Percentiles rank a stretch among this genome's conserved stretches.
Conservation (phyloP, 2,113 vertebrate genomes). For the Zosterops pallidus region DNA sequence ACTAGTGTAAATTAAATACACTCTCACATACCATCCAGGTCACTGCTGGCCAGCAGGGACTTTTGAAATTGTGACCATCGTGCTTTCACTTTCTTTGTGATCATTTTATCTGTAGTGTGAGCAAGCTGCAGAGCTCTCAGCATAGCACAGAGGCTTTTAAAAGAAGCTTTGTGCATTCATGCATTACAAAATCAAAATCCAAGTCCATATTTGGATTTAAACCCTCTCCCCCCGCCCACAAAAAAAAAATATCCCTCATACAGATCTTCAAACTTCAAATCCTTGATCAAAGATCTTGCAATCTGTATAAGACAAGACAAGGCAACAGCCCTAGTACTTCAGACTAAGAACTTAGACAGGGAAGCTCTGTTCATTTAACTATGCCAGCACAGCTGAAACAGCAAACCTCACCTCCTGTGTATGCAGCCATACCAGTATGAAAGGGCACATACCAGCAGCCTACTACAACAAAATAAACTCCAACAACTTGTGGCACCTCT, state of each 20-base stretch:
- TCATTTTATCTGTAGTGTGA: neutral
- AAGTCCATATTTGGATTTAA: neutral
- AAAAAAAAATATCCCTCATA: neutral
- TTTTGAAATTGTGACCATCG: neutral
- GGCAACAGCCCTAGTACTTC: neutral
- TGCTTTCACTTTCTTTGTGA: neutral
- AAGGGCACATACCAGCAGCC: neutral
- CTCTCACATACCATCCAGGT: neutral
- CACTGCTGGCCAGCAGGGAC: neutral
- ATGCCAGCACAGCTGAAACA: neutral
- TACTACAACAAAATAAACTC: neutral
- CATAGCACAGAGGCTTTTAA: neutral
- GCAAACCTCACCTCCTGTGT: neutral
- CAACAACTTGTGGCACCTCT: neutral
- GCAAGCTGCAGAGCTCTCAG: neutral
- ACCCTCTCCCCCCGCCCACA: fast-evolving
- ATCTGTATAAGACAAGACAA: neutral
- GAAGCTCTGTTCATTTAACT: neutral
- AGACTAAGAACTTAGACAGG: neutral
- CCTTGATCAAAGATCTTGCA: neutral
- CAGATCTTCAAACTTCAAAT: neutral
- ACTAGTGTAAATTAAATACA: neutral
- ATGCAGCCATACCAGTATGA: neutral
- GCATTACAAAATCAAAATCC: neutral
- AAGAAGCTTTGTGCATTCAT: constrained; percentile 8